Evolutionary conservation across 2,113 vertebrate species (phyloP), one percentile per base, ranked within the genome.

Genomic region (Callopanchax toddi): DNA sequence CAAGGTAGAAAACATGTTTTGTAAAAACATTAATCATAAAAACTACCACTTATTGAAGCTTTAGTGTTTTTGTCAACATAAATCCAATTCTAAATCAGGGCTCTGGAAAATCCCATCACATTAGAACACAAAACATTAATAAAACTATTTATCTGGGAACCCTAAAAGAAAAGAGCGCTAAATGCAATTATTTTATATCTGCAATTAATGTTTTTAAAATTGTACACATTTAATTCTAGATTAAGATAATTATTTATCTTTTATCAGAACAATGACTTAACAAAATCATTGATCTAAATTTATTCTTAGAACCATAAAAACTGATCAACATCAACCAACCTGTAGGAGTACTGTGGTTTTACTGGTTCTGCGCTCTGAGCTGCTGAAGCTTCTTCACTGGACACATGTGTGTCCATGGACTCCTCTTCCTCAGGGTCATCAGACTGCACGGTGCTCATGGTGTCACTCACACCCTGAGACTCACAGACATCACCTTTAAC

Each of bases 341-440:
- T 94, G 89, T 92, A 90, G 37, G 92, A 92, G 78, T 89, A 93
- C 42, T 74, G 82, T 6, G 86, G 67, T 48, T 91, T 93, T 48
- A 53, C 70, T 1, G 36, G 11, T 37, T 37, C 4, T 9, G 36
- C 11, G 12, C 36, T 13, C 36, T 37, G 36, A 37, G 36, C 45
- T 23, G 66, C 16, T 26, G 51, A 6, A 29, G 15, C 66, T 2
- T 78, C 66, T 57, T 79, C 81, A 46, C 64, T 57, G 0, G 72
- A 60, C 25, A 61, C 55, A 12, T 60, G 79, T 1, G 16, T 55
- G 62, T 95, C 94, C 92, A 91, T 90, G 60, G 87, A 67, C 39
- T 94, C 90, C 21, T 60, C 78, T 11, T 44, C 57, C 44, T 81
- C 83, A 0, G 42, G 60, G 18, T 82, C 70, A 2, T 71, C 23